Base-by-base conservation (phyloP, 2,113 vertebrate species). In the Rattus rattus region DNA sequence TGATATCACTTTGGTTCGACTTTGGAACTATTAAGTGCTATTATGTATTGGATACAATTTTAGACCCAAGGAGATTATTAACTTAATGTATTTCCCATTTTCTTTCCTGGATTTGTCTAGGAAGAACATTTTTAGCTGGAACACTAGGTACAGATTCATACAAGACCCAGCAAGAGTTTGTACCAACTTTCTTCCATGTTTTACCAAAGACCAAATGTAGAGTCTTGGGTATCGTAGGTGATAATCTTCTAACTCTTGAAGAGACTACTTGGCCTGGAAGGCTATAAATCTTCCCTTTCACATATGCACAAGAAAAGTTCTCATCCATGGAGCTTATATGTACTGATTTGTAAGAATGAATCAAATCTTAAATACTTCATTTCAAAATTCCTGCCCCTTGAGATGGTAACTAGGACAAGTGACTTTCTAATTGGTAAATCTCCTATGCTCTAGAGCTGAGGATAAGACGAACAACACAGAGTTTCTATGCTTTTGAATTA, bases 191-290 rank as follows among this genome's bases (percentile, higher is more conserved):
- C 7, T 61, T 7, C 86, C 9, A 2, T 88, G 36, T 24, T 54
- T 95, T 97, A 84, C 7, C 72, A 87, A 93, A 87, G 54, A 79
- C 4, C 4, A 83, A 39, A 79, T 39, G 43, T 89, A 89, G 86
- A 89, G 88, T 88, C n/a, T 28, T 77, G 54, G 63, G 19, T 90
- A 22, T 10, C 43, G n/a, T 22, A 49, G 10, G 52, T 86, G 54
- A 97, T 17, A 85, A 49, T 56, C 67, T 95, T 17, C 47, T 33
- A 87, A 14, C 7, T 72, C 36, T 69, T 73, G 24, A 43, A 33
- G 63, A 90, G 16, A 5, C 11, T 92, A 20, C 33, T 73, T 96
- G 52, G 1, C 47, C 7, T 72, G 28, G n/a, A 80, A 65, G n/a
- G 75, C n/a, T 24, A 9, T 70, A 69, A 91, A 88, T 47, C 0